Base-by-base conservation (phyloP, 2,113 vertebrate species). In the Nycticebus coucang region DNA sequence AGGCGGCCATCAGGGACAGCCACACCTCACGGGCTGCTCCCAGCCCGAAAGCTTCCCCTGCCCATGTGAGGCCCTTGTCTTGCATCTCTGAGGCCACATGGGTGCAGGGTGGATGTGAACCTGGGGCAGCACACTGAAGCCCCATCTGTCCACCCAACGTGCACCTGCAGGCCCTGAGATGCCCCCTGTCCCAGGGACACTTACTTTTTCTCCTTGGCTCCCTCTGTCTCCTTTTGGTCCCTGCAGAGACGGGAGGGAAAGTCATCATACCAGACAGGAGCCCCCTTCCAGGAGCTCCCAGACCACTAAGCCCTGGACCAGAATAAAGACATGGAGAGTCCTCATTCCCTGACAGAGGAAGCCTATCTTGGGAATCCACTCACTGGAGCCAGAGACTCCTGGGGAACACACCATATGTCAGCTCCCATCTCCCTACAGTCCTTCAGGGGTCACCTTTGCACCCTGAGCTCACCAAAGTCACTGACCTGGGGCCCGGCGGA, bases 191-290 rank as follows among this genome's bases (percentile, higher is more conserved):
- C 15, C 2, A 0, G 5, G 10, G 35, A 75, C 93, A 98, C 98
- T 98, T 62, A 99, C 99, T 98, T 98, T 98, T 37, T 99, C 98
- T 13, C 99, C 99, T 0, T 75, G 96, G 77, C 97, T 98, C 22
- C 99, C 99, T 57, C 62, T 97, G 4, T 99, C 98, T 35, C 99
- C 99, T 93, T 99, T 99, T 21, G 97, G 97, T 79, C 99, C 99
- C 99, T 99, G 94, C 66, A 97, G 98, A 59, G 68, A 98, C 80
- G 28, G 92, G 50, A 83, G 37, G 59, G 19, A 84, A 41, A 71
- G 71, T n/a, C 7, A 18, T n/a, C 4, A 22, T 53, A 17, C 26
- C 7, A 62, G 15, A 18, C 1, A 7, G 11, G 26, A 57, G 10
- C 50, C 50, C 57, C n/a, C n/a, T 33, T 8, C 88, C 59, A 1